phyloP scores from a whole-genome alignment of 1,140 invertebrate genomes.

The Oncopodura yosiiana region DNA sequence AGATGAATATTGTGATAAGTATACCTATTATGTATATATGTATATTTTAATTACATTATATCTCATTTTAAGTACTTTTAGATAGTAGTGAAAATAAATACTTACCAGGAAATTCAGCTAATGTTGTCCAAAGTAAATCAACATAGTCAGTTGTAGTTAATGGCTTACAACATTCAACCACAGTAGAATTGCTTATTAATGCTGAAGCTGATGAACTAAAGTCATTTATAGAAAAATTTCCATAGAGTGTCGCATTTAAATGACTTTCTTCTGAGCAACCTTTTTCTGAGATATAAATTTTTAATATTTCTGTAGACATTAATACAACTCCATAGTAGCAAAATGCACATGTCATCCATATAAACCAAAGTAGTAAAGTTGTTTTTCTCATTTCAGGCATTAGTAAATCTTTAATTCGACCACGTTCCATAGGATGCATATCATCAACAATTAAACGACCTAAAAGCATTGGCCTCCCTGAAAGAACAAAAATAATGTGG shows the following conservation, averaged over 20 bases:
- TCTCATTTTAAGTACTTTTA: conserved; percentile 2
- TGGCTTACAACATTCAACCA: conserved; percentile 8
- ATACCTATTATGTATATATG: conserved; percentile 53
- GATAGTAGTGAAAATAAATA: conserved; percentile 2
- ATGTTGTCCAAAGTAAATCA: conserved; percentile 84
- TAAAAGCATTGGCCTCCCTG: conserved; percentile 73
- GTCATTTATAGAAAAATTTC: neutral
- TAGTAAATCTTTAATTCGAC: conserved; percentile 64
- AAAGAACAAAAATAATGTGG: no score
- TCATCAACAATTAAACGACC: conserved; percentile 79
- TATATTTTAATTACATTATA: neutral
- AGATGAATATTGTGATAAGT: conserved; percentile 81
- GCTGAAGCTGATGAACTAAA: neutral
- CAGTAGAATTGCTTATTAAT: neutral
- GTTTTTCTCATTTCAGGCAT: conserved; percentile 68
- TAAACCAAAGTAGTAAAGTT: conserved; percentile 82
- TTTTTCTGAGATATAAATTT: conserved; percentile 39
- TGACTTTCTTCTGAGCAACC: neutral
- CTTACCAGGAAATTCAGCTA: conserved; percentile 88
- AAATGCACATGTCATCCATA: conserved; percentile 90
- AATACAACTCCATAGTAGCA: conserved; percentile 92
- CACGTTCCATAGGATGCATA: conserved; percentile 49
- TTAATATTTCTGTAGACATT: conserved; percentile 89
- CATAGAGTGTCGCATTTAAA: neutral
- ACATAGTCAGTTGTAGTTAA: conserved; percentile 79